Evolutionary conservation across 2,888 invertebrate genomes (phyloP), one percentile per base, ranked within the genome.

Genomic region (Operophtera brumata): DNA sequence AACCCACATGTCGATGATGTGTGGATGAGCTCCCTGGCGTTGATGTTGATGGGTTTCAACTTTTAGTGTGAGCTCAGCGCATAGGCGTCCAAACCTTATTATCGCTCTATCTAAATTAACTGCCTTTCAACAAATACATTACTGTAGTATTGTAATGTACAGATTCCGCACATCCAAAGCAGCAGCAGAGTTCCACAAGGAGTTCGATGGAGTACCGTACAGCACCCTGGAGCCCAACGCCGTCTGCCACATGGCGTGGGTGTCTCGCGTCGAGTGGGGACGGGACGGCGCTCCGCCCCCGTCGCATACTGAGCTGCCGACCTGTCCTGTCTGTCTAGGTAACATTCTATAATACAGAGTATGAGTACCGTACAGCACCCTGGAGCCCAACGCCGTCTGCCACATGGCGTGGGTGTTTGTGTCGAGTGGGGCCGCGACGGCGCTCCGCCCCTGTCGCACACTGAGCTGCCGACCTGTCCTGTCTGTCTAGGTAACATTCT

Each of bases 391-490:
- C 62, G 94, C 96, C 32, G 87, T 97, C 34, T 99, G 99, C 78
- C 96, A 97, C 78, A 93, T 98, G 72, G 98, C 98, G 12, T 99
- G 98, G 94, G 98, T 99, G 12, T 96, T 98, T 93, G 94, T 50
- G 95, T 99, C 0, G 98, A 99, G 84, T 94, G 96, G 76, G 93
- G 95, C 2, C 92, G 95, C 11, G 94, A 95, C 78, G 96, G 95
- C 2, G 82, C 90, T 0, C 91, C 93, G 32, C 93, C 95, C 0
- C 91, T 95, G 0, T 87, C 93, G 6, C 96, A 97, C 75, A 98
- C 97, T 0, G 99, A 99, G 82, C 90, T 99, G 57, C 99, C 99
- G 10, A 97, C 96, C 4, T 99, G 99, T 80, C 97, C 99, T 1
- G 98, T 99, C 9, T 99, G 98, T 79, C 84, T 98, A 48, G 92